phyloP scores from a whole-genome alignment of 2,797 vertebrate species.

The Craterocephalus amniculus region DNA sequence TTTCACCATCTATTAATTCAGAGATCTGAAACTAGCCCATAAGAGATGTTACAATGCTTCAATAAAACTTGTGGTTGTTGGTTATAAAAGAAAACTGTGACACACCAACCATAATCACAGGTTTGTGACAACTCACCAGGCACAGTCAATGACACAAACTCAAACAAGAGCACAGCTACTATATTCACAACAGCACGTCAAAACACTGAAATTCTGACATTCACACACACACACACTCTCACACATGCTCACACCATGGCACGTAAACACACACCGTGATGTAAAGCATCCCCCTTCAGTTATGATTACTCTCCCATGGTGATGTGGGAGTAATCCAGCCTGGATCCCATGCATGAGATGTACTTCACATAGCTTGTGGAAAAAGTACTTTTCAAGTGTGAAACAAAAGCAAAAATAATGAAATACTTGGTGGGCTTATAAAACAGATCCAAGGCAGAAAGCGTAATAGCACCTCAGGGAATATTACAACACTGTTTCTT shows the following conservation, averaged over 20 bases:
- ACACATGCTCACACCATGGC: constrained; percentile 26
- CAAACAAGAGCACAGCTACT: background rate
- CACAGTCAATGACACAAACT: background rate
- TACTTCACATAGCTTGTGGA: constrained; percentile 19
- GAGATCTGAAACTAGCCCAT: constrained; percentile 54
- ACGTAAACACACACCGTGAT: constrained; percentile 29
- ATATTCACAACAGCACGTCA: background rate
- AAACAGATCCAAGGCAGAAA: constrained; percentile 31
- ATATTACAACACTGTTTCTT: background rate
- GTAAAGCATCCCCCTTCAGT: constrained; percentile 26
- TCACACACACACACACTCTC: background rate
- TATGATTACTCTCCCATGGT: constrained; percentile 37
- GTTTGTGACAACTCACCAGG: constrained; percentile 8
- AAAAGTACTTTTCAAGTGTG: constrained; percentile 31
- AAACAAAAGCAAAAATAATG: constrained; percentile 37
- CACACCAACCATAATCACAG: background rate
- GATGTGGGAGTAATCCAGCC: constrained; percentile 35
- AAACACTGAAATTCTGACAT: background rate
- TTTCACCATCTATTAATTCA: constrained; percentile 35
- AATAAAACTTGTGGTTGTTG: constrained; percentile 38
- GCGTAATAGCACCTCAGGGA: constrained; percentile 37
- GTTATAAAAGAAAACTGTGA: constrained; percentile 15
- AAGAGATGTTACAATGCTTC: constrained; percentile 53
- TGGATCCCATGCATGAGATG: constrained; percentile 27
- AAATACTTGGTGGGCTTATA: constrained; percentile 15